phyloP scores from a whole-genome alignment of 2,797 vertebrate genomes.

The Acanthiza pusilla region DNA sequence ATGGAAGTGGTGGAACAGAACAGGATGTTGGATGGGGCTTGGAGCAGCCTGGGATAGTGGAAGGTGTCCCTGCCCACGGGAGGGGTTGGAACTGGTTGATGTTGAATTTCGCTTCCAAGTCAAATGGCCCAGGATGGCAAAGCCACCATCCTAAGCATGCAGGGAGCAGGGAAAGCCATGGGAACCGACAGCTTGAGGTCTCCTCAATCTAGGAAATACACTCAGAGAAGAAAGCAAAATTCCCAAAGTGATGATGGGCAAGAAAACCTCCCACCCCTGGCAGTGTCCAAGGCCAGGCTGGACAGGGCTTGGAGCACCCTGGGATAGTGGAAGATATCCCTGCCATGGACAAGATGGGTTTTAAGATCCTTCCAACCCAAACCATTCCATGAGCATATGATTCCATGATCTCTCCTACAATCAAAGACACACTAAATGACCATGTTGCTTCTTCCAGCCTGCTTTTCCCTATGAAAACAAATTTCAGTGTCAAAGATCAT shows the following conservation, averaged over 20 bases:
- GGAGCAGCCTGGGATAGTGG: not conserved
- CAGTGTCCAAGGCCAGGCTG: not conserved
- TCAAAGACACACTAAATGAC: not conserved
- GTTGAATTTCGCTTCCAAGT: not conserved
- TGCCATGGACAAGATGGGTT: not conserved
- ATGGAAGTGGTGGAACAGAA: not conserved
- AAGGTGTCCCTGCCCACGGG: not conserved
- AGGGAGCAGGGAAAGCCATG: not conserved
- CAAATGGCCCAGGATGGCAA: not conserved
- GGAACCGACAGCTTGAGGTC: not conserved
- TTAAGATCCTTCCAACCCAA: not conserved
- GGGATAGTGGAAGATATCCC: not conserved
- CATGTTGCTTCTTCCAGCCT: not conserved
- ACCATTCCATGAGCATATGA: not conserved
- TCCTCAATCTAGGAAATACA: not conserved
- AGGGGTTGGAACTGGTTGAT: not conserved
- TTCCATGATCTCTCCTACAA: not conserved
- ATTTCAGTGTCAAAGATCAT: not conserved
- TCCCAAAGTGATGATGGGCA: not conserved
- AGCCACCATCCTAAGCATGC: not conserved
- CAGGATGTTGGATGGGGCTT: not conserved
- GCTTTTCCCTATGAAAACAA: not conserved
- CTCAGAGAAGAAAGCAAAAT: not conserved
- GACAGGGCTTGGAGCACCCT: fast-evolving
- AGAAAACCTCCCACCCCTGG: not conserved